Evolutionary conservation across 1,140 invertebrate species (phyloP).

Genomic region (Neotoxoptera formosana): DNA sequence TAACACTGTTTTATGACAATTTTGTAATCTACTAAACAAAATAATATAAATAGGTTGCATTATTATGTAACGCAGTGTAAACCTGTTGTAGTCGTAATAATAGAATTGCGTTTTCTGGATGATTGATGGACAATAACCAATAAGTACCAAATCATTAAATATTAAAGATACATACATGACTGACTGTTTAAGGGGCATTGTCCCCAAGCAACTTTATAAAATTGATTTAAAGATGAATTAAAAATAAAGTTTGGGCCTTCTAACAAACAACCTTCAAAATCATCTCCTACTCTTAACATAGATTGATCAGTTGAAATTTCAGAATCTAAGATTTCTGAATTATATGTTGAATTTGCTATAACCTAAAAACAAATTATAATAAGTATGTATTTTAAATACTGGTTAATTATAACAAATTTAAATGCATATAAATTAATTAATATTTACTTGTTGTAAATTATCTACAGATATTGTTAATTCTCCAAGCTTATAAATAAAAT

Average conservation of each 20-base stretch:
- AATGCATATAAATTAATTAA: neutral
- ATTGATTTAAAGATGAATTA: conserved; percentile 69
- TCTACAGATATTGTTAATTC: conserved; percentile 72
- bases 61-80: no score
- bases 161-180: conserved; percentile 70
- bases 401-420: neutral
- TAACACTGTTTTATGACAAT: neutral
- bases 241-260: conserved; percentile 84
- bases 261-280: conserved; percentile 82
- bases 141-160: neutral
- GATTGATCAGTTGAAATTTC: conserved; percentile 67
- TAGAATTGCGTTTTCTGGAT: neutral
- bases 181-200: conserved; percentile 75
- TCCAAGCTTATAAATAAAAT: conserved; percentile 72
- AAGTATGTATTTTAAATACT: neutral
- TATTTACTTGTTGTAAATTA: conserved; percentile 66
- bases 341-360: conserved; percentile 80
- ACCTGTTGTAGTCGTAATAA: neutral
- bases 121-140: neutral
- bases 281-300: conserved; percentile 77
- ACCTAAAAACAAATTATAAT: conserved; percentile 66
- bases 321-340: conserved; percentile 75
- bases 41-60: no score
- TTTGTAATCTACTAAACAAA: neutral
- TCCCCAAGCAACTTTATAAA: conserved; percentile 76